phyloP scores from a whole-genome alignment of 2,113 vertebrate species.

The Spea multiplicata region DNA sequence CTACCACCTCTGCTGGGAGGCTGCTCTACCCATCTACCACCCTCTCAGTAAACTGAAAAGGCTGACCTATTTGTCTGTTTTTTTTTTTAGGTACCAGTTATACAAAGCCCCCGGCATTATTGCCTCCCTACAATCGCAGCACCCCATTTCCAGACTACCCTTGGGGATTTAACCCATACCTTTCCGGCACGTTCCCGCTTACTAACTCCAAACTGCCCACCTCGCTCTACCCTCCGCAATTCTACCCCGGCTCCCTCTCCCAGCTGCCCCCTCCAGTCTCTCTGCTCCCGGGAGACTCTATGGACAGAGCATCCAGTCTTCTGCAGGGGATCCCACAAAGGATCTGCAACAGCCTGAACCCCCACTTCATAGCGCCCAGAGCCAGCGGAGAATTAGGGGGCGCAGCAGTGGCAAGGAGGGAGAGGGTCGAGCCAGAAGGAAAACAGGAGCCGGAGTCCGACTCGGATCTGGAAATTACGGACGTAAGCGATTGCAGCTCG shows the following conservation, averaged over 20 bases:
- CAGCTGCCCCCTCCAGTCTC: constrained; percentile 78
- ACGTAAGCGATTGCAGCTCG: constrained; percentile 87
- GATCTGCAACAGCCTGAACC: constrained; percentile 41
- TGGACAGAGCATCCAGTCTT: constrained; percentile 57
- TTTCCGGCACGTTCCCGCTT: constrained; percentile 81
- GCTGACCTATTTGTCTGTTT: background rate
- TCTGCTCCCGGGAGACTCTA: constrained; percentile 63
- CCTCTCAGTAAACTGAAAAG: too few species aligned
- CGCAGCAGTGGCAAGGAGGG: constrained; percentile 47
- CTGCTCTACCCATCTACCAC: too few species aligned
- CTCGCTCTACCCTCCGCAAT: constrained; percentile 84
- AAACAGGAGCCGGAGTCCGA: constrained; percentile 83
- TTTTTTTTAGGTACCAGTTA: constrained; percentile 72
- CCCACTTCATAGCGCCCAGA: constrained; percentile 52
- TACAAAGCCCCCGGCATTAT: constrained; percentile 81
- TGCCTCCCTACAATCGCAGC: constrained; percentile 78
- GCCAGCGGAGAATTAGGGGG: constrained; percentile 58
- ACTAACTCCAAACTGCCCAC: constrained; percentile 81
- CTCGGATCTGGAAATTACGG: constrained; percentile 89
- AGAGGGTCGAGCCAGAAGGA: constrained; percentile 65
- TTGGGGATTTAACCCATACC: constrained; percentile 88
- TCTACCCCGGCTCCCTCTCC: constrained; percentile 82
- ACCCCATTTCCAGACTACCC: constrained; percentile 80
- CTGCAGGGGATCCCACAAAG: constrained; percentile 27
- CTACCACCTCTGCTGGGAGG: too few species aligned